These are phyloP conservation scores for Danio choprae DNA, from an alignment of 2,797 vertebrate species.

Conservation along the genomic window DNA sequence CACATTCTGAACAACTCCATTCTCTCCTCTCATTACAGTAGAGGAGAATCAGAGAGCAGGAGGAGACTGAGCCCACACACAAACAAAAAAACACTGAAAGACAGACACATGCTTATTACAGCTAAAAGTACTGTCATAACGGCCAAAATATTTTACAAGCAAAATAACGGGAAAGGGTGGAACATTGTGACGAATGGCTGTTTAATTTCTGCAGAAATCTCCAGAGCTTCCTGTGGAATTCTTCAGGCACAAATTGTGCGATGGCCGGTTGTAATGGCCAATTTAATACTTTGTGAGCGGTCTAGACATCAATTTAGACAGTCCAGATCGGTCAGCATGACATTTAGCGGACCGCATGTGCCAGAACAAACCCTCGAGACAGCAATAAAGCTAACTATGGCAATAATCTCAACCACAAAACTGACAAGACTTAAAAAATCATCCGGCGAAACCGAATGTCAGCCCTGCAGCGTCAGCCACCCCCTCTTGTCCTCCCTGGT, in stretches of 20 bases:
- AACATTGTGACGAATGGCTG: neutral
- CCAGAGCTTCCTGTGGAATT: neutral
- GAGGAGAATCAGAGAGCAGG: conserved; percentile 16
- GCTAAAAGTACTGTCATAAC: neutral
- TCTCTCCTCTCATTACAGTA: conserved; percentile 38
- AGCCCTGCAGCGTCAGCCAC: conserved; percentile 11
- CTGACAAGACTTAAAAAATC: conserved; percentile 46
- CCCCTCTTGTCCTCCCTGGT: conserved; percentile 32
- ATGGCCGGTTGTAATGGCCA: conserved; percentile 20
- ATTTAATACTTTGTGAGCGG: conserved; percentile 14
- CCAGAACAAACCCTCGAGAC: conserved; percentile 27
- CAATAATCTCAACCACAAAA: conserved; percentile 47
- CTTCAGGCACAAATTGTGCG: conserved; percentile 5
- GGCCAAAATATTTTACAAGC: neutral
- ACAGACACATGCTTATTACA: neutral
- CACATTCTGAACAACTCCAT: conserved; percentile 26
- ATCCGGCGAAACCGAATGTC: conserved; percentile 3
- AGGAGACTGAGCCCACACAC: neutral
- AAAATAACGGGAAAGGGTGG: neutral
- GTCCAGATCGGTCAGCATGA: conserved; percentile 16
- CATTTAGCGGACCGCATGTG: conserved; percentile 37
- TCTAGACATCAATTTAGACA: conserved; percentile 35
- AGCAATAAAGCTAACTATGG: conserved; percentile 20
- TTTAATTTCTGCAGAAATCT: neutral
- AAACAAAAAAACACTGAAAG: neutral